These are phyloP conservation scores for Euplexia lucipara DNA, from an alignment of 2,888 invertebrate genomes.

Conservation along the genomic window DNA sequence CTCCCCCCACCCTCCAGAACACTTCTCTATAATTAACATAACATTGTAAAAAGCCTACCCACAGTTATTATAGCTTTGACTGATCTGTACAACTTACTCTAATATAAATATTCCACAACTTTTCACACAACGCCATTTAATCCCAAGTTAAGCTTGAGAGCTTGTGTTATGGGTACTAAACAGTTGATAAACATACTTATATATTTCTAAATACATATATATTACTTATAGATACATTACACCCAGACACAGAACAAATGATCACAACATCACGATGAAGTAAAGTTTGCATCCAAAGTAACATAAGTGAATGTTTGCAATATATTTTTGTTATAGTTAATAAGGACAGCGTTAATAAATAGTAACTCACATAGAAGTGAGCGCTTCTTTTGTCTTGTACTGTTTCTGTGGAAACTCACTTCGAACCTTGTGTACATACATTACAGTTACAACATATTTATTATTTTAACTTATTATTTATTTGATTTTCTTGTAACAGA, in stretches of 20 bases:
- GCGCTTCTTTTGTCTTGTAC: background rate
- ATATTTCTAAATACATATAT: no score
- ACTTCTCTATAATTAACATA: slow-evolving; percentile 25
- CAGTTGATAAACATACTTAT: no score
- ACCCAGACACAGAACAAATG: no score
- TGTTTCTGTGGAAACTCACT: background rate
- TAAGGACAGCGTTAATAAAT: background rate
- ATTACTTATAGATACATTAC: no score
- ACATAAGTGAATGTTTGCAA: slow-evolving; percentile 1
- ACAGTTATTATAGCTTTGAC: slow-evolving; percentile 6
- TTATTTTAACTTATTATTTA: no score
- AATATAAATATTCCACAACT: no score
- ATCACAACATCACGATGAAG: background rate
- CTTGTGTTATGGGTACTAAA: no score
- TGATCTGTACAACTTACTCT: background rate
- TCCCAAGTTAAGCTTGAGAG: no score
- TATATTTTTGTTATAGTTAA: background rate
- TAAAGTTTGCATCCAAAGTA: slow-evolving; percentile 5
- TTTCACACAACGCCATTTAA: no score
- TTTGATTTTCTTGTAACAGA: no score
- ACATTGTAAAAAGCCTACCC: background rate
- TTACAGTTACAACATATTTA: no score
- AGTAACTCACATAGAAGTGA: no score
- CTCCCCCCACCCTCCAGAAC: slow-evolving; percentile 6
- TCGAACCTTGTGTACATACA: background rate